Percentiles rank a stretch among this genome's conserved stretches.
Evolutionary conservation across 2,113 vertebrate species (phyloP).

Genomic region (Pardalotus punctatus): DNA sequence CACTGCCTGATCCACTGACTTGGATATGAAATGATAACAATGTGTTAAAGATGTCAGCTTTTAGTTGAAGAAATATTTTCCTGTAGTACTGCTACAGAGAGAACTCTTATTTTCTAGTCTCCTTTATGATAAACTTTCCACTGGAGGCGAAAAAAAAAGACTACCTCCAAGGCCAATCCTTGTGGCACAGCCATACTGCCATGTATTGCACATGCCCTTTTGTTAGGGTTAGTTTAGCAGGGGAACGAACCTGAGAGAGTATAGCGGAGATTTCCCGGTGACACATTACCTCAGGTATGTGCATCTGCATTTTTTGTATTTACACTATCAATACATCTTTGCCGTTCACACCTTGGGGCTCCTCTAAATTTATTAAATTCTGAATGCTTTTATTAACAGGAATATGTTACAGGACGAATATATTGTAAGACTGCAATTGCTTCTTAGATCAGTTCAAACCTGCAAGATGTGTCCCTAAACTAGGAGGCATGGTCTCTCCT

Average conservation of each 20-base stretch:
- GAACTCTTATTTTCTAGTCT: neutral
- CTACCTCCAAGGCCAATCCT: slow-evolving; percentile 5
- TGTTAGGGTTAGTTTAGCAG: neutral
- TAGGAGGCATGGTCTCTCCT: neutral
- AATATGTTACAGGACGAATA: neutral
- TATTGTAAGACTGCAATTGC: neutral
- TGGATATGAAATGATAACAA: neutral
- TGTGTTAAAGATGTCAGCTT: neutral
- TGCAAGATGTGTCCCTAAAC: neutral
- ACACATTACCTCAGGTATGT: neutral
- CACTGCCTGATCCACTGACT: neutral
- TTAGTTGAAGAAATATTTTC: neutral
- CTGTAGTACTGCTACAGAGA: neutral
- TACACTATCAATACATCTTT: neutral
- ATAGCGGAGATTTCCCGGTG: neutral
- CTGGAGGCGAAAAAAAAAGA: neutral
- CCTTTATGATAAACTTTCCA: neutral
- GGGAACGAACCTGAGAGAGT: neutral
- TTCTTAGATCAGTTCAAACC: neutral
- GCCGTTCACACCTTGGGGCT: neutral
- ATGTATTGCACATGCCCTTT: neutral
- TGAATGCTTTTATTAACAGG: neutral
- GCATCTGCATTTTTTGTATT: neutral
- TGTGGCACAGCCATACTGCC: neutral
- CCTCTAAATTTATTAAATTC: neutral